Evolutionary conservation across 1,140 invertebrate genomes (phyloP).

Genomic region (Panulirus ornatus): DNA sequence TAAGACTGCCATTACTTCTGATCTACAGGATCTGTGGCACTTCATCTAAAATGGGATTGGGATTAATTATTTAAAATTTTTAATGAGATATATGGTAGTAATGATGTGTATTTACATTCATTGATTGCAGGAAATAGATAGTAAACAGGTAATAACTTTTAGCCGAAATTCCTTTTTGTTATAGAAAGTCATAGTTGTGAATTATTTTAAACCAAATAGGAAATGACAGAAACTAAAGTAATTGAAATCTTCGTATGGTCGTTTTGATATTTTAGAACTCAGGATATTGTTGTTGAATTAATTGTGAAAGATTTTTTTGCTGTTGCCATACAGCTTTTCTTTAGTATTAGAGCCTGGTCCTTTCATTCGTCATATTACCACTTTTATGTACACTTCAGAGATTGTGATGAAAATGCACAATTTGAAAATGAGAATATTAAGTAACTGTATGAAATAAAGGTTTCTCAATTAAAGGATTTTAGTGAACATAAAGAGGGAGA

Average conservation of each 20-base stretch:
- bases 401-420: not conserved
- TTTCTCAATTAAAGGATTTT: too few relatives aligned
- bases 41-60: too few relatives aligned
- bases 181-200: not conserved
- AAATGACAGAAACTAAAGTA: not conserved
- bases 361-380: not conserved
- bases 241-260: not conserved
- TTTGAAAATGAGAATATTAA: not conserved
- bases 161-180: not conserved
- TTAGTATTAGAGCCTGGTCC: not conserved
- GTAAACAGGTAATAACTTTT: not conserved
- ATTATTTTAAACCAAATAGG: not conserved
- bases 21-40: too few relatives aligned
- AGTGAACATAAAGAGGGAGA: too few relatives aligned
- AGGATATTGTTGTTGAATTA: not conserved
- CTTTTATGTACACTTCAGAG: not conserved
- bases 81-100: not conserved
- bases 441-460: constrained; percentile 1
- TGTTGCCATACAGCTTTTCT: not conserved
- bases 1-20: too few relatives aligned
- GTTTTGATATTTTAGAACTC: not conserved
- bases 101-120: not conserved
- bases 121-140: not conserved
- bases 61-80: not conserved
- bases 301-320: not conserved